Conservation (phyloP, 1,140 invertebrate species). For the Drosophila insularis region DNA sequence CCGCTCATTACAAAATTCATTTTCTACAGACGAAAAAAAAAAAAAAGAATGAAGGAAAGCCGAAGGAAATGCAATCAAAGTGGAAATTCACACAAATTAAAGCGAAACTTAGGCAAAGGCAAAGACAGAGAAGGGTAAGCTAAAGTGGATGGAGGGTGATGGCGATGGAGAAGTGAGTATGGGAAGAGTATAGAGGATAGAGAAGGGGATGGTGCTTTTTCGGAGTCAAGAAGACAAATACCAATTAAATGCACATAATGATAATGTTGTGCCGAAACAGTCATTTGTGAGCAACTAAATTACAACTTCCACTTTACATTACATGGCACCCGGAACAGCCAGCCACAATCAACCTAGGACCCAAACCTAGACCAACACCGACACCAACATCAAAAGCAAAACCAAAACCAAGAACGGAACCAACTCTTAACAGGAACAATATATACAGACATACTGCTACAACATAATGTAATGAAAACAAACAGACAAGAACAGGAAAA, state of each 20-base stretch:
- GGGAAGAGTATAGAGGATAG: background rate
- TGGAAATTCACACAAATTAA: conserved; percentile 73
- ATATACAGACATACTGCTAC: conserved; percentile 59
- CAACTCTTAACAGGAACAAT: conserved; percentile 60
- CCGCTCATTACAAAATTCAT: conserved; percentile 28
- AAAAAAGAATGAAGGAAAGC: conserved; percentile 10
- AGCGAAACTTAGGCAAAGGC: conserved; percentile 32
- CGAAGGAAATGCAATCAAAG: conserved; percentile 34
- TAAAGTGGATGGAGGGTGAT: background rate
- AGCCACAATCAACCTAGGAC: background rate
- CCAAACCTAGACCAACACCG: background rate
- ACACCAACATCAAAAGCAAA: conserved; percentile 7
- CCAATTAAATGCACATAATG: conserved; percentile 78
- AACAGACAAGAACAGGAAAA: conserved; percentile 36
- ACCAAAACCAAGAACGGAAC: conserved; percentile 26
- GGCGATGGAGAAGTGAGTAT: background rate
- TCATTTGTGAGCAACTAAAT: conserved; percentile 76
- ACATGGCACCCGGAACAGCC: conserved; percentile 61
- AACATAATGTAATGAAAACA: conserved; percentile 72
- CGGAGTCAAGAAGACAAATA: conserved; percentile 66
- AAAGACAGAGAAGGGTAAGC: conserved; percentile 6
- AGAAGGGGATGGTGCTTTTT: background rate
- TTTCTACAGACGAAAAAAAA: conserved; percentile 25
- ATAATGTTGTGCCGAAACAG: conserved; percentile 79
- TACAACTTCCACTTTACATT: conserved; percentile 79